Base-by-base conservation (phyloP, 2,113 vertebrate genomes). In the Columba livia region DNA sequence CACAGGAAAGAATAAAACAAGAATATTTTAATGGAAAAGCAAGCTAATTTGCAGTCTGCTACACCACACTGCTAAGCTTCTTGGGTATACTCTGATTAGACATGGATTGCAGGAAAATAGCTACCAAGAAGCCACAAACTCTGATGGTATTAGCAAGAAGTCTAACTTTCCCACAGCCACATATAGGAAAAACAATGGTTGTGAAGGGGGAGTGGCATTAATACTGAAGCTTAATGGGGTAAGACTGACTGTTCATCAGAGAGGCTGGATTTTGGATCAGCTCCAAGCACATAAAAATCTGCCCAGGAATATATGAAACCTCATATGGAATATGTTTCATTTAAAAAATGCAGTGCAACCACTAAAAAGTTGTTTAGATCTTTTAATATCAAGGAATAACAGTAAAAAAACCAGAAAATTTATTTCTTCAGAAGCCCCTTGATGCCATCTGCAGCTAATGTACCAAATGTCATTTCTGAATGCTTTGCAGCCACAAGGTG, bases 1-100 rank as follows among this genome's bases (percentile, higher is more conserved):
- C 88, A 42, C 12, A 21, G 51, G 72, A 95, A 96, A 96, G 93
- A 96, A 92, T 84, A 91, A 95, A 65, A 64, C 58, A 65, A 40
- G 79, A 90, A 75, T 96, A 84, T 90, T 94, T 92, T 89, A 92
- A 94, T 84, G 80, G 77, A 92, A 95, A 96, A 92, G 31, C 34
- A 69, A 75, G 57, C 79, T 94, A 95, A 96, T 96, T 96, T 96
- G 92, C 64, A 95, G 95, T 96, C 94, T 90, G 48, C 80, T 94
- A 47, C 56, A 90, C 84, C 57, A 75, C 83, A 89, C n/a, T 3
- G 2, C 69, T 93, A 93, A 96, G 79, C 79, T 94, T 86, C 88
- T 88, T 79, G 83, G 61, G 53, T 61, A 85, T 61, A 79, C 83
- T 84, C 38, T 90, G 92, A 97, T 96, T 94, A 95, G 96, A 95